A percentile compares a stretch with the other conserved stretches of the same genome.
Conservation (phyloP, 2,888 invertebrate genomes). For the Cerastis leucographa region DNA sequence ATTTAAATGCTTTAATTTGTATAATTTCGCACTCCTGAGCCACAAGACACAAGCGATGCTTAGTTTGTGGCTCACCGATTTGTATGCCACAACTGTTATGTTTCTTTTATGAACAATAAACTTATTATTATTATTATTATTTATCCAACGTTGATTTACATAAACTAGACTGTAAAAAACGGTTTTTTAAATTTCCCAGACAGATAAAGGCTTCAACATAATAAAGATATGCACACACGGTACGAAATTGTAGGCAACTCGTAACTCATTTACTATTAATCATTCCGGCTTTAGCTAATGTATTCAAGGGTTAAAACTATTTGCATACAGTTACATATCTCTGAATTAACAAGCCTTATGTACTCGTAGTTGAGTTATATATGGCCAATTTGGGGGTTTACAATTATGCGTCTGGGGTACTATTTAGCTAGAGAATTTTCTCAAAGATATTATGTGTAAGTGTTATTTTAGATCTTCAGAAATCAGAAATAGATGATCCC, state of each 20-base stretch:
- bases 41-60: no score
- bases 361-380: slow-evolving; percentile 40
- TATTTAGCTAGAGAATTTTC: neutral
- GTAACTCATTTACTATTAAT: slow-evolving; percentile 68
- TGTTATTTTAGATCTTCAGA: no score
- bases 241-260: slow-evolving; percentile 58
- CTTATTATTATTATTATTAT: no score
- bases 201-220: neutral
- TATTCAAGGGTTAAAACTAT: slow-evolving; percentile 70
- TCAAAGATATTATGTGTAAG: no score
- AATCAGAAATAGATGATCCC: no score
- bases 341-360: slow-evolving; percentile 56
- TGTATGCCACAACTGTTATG: no score
- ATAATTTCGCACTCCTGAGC: no score
- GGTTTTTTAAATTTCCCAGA: neutral
- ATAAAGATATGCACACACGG: slow-evolving; percentile 45
- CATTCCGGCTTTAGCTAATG: slow-evolving; percentile 65
- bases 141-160: no score
- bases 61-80: no score
- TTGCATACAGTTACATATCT: slow-evolving; percentile 70
- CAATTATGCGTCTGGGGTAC: slow-evolving; percentile 17
- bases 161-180: neutral
- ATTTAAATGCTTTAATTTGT: no score
- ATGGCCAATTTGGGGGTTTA: slow-evolving; percentile 41
- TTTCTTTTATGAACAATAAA: no score